Percentiles rank a stretch among this genome's conserved stretches.
Evolutionary conservation across 2,888 invertebrate genomes (phyloP).

Genomic region (Dichetophora obliterata): DNA sequence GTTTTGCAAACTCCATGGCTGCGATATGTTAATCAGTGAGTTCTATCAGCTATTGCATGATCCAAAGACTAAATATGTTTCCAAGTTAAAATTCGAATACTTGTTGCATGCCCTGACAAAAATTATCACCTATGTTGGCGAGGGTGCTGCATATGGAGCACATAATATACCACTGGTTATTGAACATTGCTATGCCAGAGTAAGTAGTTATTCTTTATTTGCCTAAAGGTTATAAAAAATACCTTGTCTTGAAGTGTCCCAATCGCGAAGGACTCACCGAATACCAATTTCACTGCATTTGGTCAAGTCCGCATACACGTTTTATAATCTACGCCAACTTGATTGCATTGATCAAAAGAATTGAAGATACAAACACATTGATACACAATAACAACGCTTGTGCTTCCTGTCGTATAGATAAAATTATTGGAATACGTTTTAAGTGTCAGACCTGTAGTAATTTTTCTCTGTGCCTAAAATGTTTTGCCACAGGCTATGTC

Average conservation of each 20-base stretch:
- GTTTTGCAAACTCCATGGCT: conserved; percentile 63
- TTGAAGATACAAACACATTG: conserved; percentile 65
- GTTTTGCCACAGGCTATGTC: conserved; percentile 64
- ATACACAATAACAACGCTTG: conserved; percentile 65
- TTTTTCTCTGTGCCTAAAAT: conserved; percentile 65
- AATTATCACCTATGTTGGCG: conserved; percentile 65
- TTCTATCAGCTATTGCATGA: conserved; percentile 62
- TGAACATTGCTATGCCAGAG: conserved; percentile 64
- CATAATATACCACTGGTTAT: conserved; percentile 61
- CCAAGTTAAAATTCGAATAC: conserved; percentile 64
- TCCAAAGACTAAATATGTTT: conserved; percentile 60
- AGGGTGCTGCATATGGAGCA: conserved; percentile 61
- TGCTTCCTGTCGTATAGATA: conserved; percentile 60
- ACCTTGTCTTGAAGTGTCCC: conserved; percentile 54
- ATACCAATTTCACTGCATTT: conserved; percentile 65
- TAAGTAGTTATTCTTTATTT: conserved; percentile 40
- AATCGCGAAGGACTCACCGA: conserved; percentile 63
- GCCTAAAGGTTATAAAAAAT: not conserved
- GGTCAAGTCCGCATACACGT: conserved; percentile 62
- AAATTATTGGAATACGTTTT: conserved; percentile 67
- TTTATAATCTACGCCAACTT: conserved; percentile 67
- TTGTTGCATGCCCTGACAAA: conserved; percentile 63
- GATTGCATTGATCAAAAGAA: conserved; percentile 64
- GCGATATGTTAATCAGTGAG: conserved; percentile 61
- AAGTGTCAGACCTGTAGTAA: conserved; percentile 66